Conservation (phyloP, 2,797 vertebrate species). For the Pachyuromys duprasi region DNA sequence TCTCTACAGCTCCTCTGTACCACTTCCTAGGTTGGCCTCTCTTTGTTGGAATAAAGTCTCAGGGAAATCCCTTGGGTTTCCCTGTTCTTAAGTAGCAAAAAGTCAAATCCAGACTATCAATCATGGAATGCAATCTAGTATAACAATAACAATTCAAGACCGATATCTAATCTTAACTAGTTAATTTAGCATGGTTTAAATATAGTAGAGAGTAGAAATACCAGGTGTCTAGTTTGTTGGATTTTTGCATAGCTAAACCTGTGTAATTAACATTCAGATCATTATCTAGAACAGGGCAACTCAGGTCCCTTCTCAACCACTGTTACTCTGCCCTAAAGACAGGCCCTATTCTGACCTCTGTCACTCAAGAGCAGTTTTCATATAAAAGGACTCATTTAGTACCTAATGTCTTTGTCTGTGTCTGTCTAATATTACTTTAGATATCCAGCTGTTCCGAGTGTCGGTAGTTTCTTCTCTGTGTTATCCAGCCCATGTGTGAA, state of each 20-base stretch:
- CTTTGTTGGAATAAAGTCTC: neutral
- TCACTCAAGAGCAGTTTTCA: neutral
- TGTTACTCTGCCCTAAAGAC: neutral
- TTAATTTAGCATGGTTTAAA: neutral
- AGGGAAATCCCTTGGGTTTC: neutral
- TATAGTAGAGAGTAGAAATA: neutral
- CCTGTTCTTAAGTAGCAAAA: neutral
- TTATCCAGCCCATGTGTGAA: neutral
- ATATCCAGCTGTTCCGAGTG: neutral
- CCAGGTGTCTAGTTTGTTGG: neutral
- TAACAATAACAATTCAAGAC: slow-evolving; percentile 38
- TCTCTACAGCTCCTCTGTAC: neutral
- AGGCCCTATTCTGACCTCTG: neutral
- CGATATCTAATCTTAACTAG: neutral
- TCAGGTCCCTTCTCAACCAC: neutral
- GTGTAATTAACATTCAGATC: neutral
- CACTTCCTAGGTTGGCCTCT: neutral
- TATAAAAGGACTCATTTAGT: neutral
- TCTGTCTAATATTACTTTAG: neutral
- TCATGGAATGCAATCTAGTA: neutral
- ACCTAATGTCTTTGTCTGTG: neutral
- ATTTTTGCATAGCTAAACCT: slow-evolving; percentile 30
- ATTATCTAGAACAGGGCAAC: neutral
- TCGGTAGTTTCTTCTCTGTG: neutral
- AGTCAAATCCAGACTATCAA: neutral